Evolutionary conservation across 2,113 vertebrate genomes (phyloP), one percentile per base, ranked within the genome.

Genomic region (Apaloderma vittatum): DNA sequence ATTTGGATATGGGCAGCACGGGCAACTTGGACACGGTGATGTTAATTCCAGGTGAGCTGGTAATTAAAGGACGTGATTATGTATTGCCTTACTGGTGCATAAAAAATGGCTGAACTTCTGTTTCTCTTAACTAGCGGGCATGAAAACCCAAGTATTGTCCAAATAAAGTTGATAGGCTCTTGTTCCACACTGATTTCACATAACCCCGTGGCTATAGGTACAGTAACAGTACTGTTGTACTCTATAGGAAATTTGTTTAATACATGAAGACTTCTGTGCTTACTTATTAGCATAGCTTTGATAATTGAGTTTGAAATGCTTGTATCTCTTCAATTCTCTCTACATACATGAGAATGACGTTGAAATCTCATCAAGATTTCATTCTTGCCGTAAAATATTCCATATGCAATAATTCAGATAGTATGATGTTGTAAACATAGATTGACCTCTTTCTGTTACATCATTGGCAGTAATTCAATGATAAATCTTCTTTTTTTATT

Each of bases 1-100:
- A 0, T 99, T 99, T 98, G 99, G 99, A 80, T 99, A 99, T 45
- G 99, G 99, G 23, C 99, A 99, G 86, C 99, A 99, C 46, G 99
- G 99, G 17, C 99, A 99, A 43, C 99, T 99, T 13, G 99, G 99
- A 71, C 99, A 99, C 1, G 99, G 99, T 88, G 99, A 99, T 91
- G 99, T 99, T 87, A 99, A 99, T 98, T 99, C 99, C 93, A 99
- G 99, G 99, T 99, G 98, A 78, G 89, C 37, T 51, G 63, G 68
- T 80, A 65, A 21, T 73, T 26, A 58, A 27, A 70, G 48, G 19
- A 59, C 0, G 0, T 26, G 19, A 48, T 37, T 57, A 15, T 73
- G 6, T 88, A 11, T 61, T 80, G 52, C 26, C 62, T 15, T 65
- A 66, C 21, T 65, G 16, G 46, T 73, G 10, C 43, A 16, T 65